phyloP scores from a whole-genome alignment of 2,888 invertebrate genomes.

The Leptarthrus brevirostris region DNA sequence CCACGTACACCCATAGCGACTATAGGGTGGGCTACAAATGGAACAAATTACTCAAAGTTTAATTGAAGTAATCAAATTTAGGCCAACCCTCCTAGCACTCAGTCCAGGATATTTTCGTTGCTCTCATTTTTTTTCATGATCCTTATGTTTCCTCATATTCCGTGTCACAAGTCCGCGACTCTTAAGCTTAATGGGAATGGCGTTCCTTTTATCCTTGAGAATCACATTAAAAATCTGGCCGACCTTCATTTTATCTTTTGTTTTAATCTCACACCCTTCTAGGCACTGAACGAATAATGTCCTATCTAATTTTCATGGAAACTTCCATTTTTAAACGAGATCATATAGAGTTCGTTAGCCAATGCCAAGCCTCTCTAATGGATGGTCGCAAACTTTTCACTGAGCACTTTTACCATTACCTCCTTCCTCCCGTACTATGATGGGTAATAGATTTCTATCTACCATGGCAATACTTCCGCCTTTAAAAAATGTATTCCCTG shows the following conservation, averaged over 20 bases:
- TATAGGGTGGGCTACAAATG: constrained; percentile 37
- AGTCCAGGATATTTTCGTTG: neutral
- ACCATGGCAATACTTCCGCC: neutral
- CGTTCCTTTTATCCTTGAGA: constrained; percentile 50
- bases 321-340: constrained; percentile 44
- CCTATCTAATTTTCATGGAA: constrained; percentile 49
- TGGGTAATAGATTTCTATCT: constrained; percentile 6
- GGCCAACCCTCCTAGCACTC: constrained; percentile 7
- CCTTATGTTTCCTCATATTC: neutral
- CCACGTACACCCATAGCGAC: constrained; percentile 3
- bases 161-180: constrained; percentile 2
- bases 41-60: constrained; percentile 54
- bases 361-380: constrained; percentile 33
- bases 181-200: constrained; percentile 31
- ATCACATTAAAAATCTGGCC: constrained; percentile 51
- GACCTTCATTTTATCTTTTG: constrained; percentile 43
- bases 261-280: neutral
- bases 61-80: constrained; percentile 55
- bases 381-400: constrained; percentile 50
- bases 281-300: constrained; percentile 39
- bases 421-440: constrained; percentile 28
- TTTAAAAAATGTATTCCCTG: neutral
- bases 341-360: constrained; percentile 37
- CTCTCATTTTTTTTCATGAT: constrained; percentile 4
- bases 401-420: constrained; percentile 42